Conservation (phyloP, 2,797 vertebrate species). For the Siniperca obscura region DNA sequence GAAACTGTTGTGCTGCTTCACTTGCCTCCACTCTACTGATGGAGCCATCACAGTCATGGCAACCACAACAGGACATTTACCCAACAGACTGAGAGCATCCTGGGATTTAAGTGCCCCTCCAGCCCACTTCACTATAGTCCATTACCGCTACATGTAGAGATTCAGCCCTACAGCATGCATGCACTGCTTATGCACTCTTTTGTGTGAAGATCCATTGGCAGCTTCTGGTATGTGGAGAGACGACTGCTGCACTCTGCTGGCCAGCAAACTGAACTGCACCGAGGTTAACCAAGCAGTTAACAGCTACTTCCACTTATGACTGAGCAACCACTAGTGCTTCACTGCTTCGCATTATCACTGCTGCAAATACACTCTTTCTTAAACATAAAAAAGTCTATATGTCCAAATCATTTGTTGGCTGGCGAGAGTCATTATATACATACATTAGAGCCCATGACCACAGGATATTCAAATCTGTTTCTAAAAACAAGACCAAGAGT, state of each 20-base stretch:
- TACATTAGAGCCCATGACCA: background rate
- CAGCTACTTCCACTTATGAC: constrained; percentile 48
- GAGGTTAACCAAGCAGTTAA: constrained; percentile 28
- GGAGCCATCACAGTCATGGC: constrained; percentile 41
- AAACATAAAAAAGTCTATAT: background rate
- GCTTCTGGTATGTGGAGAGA: constrained; percentile 26
- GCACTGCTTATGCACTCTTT: constrained; percentile 33
- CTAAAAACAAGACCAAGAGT: background rate
- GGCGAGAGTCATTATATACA: background rate
- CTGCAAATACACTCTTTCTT: constrained; percentile 12
- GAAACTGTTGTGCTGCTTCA: constrained; percentile 32
- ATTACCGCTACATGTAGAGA: constrained; percentile 40
- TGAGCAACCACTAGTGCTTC: constrained; percentile 25
- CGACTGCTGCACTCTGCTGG: constrained; percentile 82
- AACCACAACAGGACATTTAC: constrained; percentile 34
- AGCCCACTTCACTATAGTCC: constrained; percentile 30
- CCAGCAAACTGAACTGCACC: constrained; percentile 52
- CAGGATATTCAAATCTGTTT: background rate
- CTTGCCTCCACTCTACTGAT: constrained; percentile 38
- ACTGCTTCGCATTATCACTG: constrained; percentile 39
- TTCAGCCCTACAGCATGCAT: constrained; percentile 24
- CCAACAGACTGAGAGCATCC: constrained; percentile 22
- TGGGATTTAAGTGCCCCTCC: constrained; percentile 30
- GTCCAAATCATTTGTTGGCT: background rate
- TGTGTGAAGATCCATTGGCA: constrained; percentile 26